phyloP scores from a whole-genome alignment of 2,113 vertebrate species.

The Pedionomus torquatus region DNA sequence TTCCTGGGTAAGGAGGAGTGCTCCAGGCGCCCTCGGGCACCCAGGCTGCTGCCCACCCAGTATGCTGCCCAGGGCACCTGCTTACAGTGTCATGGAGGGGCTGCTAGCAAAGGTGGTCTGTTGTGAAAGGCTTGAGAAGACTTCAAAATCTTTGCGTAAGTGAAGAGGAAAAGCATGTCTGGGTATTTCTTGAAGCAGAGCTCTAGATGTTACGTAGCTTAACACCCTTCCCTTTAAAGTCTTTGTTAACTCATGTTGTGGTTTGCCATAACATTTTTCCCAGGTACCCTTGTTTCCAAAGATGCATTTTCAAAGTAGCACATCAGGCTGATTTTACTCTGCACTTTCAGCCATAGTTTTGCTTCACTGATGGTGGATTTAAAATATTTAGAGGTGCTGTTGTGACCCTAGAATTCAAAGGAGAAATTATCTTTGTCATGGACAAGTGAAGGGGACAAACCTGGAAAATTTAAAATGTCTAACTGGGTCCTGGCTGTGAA shows the following conservation, averaged over 20 bases:
- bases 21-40: not conserved
- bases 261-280: not conserved
- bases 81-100: not conserved
- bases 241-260: not conserved
- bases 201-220: not conserved
- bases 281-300: not conserved
- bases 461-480: not conserved
- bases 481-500: not conserved
- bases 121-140: not conserved
- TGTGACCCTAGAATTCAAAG: not conserved
- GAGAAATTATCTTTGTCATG: not conserved
- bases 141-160: not conserved
- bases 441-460: not conserved
- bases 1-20: not conserved
- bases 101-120: not conserved
- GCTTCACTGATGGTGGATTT: not conserved
- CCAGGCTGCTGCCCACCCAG: not conserved
- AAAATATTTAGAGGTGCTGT: not conserved
- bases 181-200: not conserved
- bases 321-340: not conserved
- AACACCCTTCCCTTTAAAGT: not conserved
- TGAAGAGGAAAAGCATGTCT: not conserved
- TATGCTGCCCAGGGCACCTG: not conserved
- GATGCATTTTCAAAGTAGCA: not conserved
- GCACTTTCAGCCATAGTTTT: not conserved